Evolutionary conservation across 2,113 vertebrate species (phyloP), one percentile per base, ranked within the genome.

Genomic region (Equus przewalskii): DNA sequence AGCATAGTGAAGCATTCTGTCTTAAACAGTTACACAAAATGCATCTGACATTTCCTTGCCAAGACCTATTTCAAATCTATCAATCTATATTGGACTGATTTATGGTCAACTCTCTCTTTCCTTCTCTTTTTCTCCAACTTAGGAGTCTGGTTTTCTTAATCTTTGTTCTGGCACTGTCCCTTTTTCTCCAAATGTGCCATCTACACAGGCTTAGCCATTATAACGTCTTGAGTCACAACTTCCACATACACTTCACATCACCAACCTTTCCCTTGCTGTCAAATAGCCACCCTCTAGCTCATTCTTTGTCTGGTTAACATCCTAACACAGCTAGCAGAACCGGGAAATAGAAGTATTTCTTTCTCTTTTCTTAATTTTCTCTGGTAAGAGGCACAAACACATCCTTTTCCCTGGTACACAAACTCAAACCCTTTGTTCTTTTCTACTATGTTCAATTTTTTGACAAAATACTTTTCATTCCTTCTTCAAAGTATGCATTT

Each of bases 41-140:
- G 0, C 46, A 86, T 44, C 73, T 95, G 49, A 70, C 62, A 41
- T 46, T 89, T 91, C 75, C 30, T 78, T 89, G 69, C 96, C 95
- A 51, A 86, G 30, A 41, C 46, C 41, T 60, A 9, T 89, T 89
- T 78, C 78, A 82, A 24, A 44, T 67, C 67, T 84, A 58, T 73
- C 56, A 8, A 24, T 49, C 24, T 85, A 30, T 85, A 70, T 5
- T 49, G 46, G 83, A 95, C 16, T 18, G 11, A 93, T 65, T 58
- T 41, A 46, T 58, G 18, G 10, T 51, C 75, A 81, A 18, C 3
- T 83, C 60, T 89, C 51, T 94, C 33, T 79, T 91, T 70, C 15
- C 44, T 69, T 11, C 19, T 69, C 36, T 73, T 82, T 79, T 46
- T 76, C 82, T 87, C 60, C 60, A 36, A 78, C 13, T 64, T 83